Percentiles rank a stretch among this genome's conserved stretches.
These are phyloP conservation scores for Pan paniscus DNA, from an alignment of 2,113 vertebrate genomes.

Conservation along the genomic window DNA sequence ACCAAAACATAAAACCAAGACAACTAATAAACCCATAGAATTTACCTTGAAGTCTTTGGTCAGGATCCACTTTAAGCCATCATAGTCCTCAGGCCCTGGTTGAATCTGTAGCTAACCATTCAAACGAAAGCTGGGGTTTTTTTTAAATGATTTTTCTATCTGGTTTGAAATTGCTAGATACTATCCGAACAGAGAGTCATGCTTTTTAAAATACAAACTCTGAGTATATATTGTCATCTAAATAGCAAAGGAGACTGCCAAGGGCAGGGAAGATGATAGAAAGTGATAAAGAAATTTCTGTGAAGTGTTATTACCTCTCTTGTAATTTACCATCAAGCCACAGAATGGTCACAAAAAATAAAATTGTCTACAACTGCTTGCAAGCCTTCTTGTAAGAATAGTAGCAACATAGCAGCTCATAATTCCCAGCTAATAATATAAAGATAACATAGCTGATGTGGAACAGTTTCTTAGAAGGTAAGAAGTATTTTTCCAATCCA, in stretches of 20 bases:
- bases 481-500: not conserved
- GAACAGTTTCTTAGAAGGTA: not conserved
- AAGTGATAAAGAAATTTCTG: not conserved
- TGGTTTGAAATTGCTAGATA: not conserved
- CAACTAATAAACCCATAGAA: not conserved
- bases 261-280: not conserved
- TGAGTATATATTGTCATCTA: not conserved
- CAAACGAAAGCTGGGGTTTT: not conserved
- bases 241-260: not conserved
- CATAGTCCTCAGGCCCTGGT: not conserved
- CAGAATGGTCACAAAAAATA: not conserved
- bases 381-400: not conserved
- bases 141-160: not conserved
- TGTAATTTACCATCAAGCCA: not conserved
- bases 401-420: not conserved
- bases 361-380: not conserved
- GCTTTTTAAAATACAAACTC: slow-evolving; percentile 11
- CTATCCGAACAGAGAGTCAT: not conserved
- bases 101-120: not conserved
- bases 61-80: not conserved
- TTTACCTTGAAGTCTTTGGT: not conserved
- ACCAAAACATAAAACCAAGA: not conserved
- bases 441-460: not conserved
- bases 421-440: not conserved
- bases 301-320: not conserved